These are phyloP conservation scores for Gobius niger DNA, from an alignment of 2,113 vertebrate species.

Conservation along the genomic window DNA sequence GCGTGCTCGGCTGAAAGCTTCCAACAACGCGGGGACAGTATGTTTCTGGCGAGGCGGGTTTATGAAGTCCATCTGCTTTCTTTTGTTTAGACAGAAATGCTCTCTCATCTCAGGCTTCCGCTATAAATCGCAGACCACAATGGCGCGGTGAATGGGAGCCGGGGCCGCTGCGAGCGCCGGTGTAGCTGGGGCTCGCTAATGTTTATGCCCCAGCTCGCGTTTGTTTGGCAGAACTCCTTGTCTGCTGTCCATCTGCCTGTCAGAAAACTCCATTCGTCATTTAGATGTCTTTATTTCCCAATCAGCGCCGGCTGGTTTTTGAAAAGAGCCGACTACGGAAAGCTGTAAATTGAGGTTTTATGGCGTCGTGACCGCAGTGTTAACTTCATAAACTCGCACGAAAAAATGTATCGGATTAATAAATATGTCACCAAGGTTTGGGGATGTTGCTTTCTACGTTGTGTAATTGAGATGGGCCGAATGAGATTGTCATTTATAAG, in stretches of 20 bases:
- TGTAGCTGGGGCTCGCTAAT: slow-evolving; percentile 4
- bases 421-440: too few relatives aligned
- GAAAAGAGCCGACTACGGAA: slow-evolving; percentile 20
- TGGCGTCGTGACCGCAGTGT: background rate
- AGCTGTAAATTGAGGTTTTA: slow-evolving; percentile 39
- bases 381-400: too few relatives aligned
- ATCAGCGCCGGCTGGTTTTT: slow-evolving; percentile 33
- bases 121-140: slow-evolving; percentile 71
- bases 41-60: slow-evolving; percentile 63
- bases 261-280: slow-evolving; percentile 39
- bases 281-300: slow-evolving; percentile 49
- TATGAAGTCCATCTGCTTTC: slow-evolving; percentile 78
- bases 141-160: slow-evolving; percentile 62
- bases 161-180: slow-evolving; percentile 48
- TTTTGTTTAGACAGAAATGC: slow-evolving; percentile 70
- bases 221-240: slow-evolving; percentile 55
- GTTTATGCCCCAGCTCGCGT: slow-evolving; percentile 61
- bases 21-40: slow-evolving; percentile 54
- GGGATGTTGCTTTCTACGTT: too few relatives aligned
- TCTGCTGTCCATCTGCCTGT: slow-evolving; percentile 42
- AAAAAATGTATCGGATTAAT: too few relatives aligned
- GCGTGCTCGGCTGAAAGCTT: slow-evolving; percentile 39
- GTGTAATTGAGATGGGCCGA: too few relatives aligned
- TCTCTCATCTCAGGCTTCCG: slow-evolving; percentile 66
- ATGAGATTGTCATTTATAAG: too few relatives aligned